Conservation (phyloP, 2,113 vertebrate species). For the Mystacornis crossleyi region DNA sequence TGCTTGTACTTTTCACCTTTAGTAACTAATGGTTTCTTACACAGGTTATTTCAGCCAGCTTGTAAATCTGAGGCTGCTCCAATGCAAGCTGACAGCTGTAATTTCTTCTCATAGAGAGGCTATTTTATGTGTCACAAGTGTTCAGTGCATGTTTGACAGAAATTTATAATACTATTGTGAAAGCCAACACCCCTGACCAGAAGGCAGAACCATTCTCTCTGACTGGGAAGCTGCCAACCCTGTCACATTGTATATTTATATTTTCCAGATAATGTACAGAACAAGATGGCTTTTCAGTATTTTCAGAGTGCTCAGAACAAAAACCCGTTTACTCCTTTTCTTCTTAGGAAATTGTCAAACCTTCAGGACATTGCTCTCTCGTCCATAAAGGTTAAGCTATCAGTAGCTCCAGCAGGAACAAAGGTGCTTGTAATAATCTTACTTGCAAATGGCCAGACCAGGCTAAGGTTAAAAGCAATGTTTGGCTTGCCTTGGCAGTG, state of each 20-base stretch:
- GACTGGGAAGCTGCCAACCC: constrained; percentile 74
- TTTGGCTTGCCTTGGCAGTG: neutral
- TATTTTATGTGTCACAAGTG: constrained; percentile 85
- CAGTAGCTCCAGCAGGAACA: neutral
- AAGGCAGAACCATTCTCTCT: constrained; percentile 68
- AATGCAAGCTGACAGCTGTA: constrained; percentile 82
- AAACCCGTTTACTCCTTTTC: constrained; percentile 28
- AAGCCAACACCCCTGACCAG: constrained; percentile 71
- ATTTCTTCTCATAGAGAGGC: constrained; percentile 81
- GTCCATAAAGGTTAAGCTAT: neutral
- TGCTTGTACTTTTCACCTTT: constrained; percentile 73
- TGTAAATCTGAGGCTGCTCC: constrained; percentile 80
- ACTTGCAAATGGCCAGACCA: neutral
- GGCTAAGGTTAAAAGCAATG: neutral
- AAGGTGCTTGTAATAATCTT: neutral
- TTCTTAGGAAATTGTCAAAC: neutral
- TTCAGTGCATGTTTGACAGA: constrained; percentile 82
- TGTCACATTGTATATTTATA: constrained; percentile 78
- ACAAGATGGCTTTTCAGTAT: constrained; percentile 30
- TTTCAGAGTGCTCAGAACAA: neutral
- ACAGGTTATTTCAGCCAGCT: constrained; percentile 71
- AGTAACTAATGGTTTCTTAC: constrained; percentile 61
- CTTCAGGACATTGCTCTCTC: neutral
- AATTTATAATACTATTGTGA: constrained; percentile 78
- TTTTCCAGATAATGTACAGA: constrained; percentile 52